Conservation (phyloP, 2,113 vertebrate species). For the Coryphaenoides rupestris region DNA sequence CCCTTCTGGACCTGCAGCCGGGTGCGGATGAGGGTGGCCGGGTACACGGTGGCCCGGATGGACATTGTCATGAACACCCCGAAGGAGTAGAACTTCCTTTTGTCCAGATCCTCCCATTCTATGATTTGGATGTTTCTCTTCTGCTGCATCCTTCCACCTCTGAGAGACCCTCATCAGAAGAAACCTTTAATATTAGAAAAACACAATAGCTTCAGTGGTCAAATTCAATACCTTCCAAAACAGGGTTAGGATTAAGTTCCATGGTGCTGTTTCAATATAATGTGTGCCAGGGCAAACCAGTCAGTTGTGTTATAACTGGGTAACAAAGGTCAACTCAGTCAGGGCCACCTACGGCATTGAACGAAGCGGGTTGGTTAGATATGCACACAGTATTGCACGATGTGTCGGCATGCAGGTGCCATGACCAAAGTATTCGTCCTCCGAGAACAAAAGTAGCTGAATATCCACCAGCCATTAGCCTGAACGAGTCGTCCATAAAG, state of each 20-base stretch:
- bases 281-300: no score
- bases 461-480: background rate
- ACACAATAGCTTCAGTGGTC: background rate
- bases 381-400: no score
- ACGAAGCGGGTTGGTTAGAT: no score
- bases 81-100: constrained; percentile 93
- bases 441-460: no score
- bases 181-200: constrained; percentile 26
- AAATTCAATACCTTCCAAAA: background rate
- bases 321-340: no score
- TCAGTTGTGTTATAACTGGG: no score
- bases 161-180: constrained; percentile 47
- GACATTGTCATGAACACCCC: constrained; percentile 95
- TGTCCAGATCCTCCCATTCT: constrained; percentile 98
- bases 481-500: background rate
- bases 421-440: no score
- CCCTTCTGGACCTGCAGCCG: constrained; percentile 93
- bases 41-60: constrained; percentile 92
- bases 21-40: constrained; percentile 92
- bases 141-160: constrained; percentile 63
- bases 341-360: no score
- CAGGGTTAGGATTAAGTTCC: no score
- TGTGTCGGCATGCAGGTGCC: no score
- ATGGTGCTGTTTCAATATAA: no score
- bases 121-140: constrained; percentile 95